Conservation (phyloP, 92 coral and sea anemone species). For the Zoanthus sansibaricus region DNA sequence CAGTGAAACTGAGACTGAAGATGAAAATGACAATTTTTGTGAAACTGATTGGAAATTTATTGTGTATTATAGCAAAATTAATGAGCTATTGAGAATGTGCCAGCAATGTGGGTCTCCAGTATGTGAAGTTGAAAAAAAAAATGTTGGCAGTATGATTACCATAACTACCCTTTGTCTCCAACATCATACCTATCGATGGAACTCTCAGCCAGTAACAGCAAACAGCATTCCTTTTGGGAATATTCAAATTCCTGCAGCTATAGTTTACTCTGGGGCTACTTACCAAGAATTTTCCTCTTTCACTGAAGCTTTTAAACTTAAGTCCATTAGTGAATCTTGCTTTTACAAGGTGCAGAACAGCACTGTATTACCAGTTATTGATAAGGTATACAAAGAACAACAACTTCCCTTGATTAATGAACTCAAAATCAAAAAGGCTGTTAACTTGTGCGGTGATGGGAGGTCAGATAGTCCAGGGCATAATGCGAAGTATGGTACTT, state of each 20-base stretch:
- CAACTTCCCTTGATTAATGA: not conserved
- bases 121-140: not conserved
- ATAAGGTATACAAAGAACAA: conserved; percentile 23
- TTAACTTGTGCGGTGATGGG: conserved; percentile 58
- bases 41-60: conserved; percentile 7
- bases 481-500: conserved; percentile 45
- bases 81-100: conserved; percentile 9
- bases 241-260: conserved; percentile 28
- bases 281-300: conserved; percentile 31
- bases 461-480: conserved; percentile 49
- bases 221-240: conserved; percentile 23
- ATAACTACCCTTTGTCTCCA: conserved; percentile 34
- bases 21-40: conserved; percentile 5
- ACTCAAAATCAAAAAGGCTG: conserved; percentile 23
- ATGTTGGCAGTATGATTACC: conserved; percentile 11
- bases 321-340: not conserved
- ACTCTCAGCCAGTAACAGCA: conserved; percentile 23
- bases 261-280: conserved; percentile 36
- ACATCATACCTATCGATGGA: conserved; percentile 29
- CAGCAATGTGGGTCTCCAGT: conserved; percentile 8
- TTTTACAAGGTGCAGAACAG: conserved; percentile 52
- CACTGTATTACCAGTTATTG: conserved; percentile 44
- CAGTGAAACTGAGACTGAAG: conserved; percentile 13
- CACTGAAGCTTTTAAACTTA: conserved; percentile 16
- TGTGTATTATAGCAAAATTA: conserved; percentile 2